phyloP scores from a whole-genome alignment of 2,888 invertebrate species.

The Patella caerulea region DNA sequence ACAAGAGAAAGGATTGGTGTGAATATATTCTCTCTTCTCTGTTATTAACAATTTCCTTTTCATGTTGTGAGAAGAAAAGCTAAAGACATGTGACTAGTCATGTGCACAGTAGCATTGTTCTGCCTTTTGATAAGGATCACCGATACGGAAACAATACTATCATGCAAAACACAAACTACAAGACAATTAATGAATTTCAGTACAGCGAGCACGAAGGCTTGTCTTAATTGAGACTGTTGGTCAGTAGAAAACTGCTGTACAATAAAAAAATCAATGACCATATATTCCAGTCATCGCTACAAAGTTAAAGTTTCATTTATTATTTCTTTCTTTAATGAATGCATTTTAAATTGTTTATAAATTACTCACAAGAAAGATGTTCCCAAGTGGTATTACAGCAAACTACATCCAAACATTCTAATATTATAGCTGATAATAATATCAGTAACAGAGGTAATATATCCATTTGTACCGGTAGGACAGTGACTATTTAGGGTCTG shows the following conservation, averaged over 20 bases:
- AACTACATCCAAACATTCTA: constrained; percentile 20
- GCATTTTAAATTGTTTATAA: background rate
- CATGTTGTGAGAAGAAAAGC: background rate
- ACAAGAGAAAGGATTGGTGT: too few relatives aligned
- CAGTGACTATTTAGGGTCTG: background rate
- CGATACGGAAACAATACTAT: constrained; percentile 8
- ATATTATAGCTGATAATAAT: constrained; percentile 5
- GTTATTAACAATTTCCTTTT: background rate
- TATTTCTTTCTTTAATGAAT: too few relatives aligned
- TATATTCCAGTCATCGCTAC: too few relatives aligned
- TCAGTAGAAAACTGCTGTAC: too few relatives aligned
- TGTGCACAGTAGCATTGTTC: constrained; percentile 7
- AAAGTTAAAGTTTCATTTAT: too few relatives aligned
- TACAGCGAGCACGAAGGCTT: too few relatives aligned
- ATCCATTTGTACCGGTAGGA: constrained; percentile 17
- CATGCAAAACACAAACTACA: background rate
- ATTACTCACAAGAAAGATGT: constrained; percentile 34
- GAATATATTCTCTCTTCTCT: background rate
- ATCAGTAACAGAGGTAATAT: constrained; percentile 19
- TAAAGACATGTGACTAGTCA: constrained; percentile 5
- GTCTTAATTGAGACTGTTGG: too few relatives aligned
- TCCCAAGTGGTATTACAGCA: constrained; percentile 30
- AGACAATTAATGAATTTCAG: constrained; percentile 1
- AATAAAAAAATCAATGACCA: too few relatives aligned
- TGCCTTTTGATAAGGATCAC: background rate